Percentiles rank a stretch among this genome's conserved stretches.
Conservation (phyloP, 1,140 invertebrate species). For the Heliconius nattereri region DNA sequence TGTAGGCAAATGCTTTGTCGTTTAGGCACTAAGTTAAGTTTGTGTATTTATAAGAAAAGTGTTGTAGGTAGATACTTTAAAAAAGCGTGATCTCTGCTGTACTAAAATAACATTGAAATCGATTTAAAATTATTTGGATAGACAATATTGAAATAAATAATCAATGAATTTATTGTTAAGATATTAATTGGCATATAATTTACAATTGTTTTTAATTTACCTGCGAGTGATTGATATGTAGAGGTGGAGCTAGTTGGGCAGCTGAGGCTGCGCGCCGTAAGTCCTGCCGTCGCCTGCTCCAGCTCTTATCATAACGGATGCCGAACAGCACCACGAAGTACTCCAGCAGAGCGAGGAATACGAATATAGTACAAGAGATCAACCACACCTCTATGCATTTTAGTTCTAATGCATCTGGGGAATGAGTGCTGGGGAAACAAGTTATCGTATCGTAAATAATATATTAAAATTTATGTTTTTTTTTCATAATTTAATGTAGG, state of each 20-base stretch:
- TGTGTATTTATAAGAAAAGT: no score
- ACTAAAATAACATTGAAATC: no score
- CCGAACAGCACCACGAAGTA: constrained; percentile 86
- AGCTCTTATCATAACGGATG: constrained; percentile 83
- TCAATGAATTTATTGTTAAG: neutral
- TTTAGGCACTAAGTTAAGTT: no score
- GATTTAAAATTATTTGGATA: no score
- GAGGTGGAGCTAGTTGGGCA: constrained; percentile 66
- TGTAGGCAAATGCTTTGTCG: neutral
- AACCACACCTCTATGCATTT: constrained; percentile 89
- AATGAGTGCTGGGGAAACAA: constrained; percentile 81
- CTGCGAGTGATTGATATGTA: constrained; percentile 77
- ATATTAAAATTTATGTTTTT: neutral
- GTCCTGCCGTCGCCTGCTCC: constrained; percentile 81
- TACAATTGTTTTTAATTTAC: constrained; percentile 40
- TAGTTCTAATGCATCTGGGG: constrained; percentile 83
- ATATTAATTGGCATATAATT: no score
- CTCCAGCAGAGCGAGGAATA: constrained; percentile 87
- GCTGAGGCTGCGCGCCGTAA: constrained; percentile 67
- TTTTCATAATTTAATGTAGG: no score
- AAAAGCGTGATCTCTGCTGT: no score
- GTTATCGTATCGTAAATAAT: neutral
- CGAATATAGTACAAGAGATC: constrained; percentile 87
- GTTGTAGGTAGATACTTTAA: no score
- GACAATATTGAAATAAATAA: no score